These are phyloP conservation scores for Ellobius talpinus DNA, from an alignment of 2,113 vertebrate genomes.

Conservation along the genomic window DNA sequence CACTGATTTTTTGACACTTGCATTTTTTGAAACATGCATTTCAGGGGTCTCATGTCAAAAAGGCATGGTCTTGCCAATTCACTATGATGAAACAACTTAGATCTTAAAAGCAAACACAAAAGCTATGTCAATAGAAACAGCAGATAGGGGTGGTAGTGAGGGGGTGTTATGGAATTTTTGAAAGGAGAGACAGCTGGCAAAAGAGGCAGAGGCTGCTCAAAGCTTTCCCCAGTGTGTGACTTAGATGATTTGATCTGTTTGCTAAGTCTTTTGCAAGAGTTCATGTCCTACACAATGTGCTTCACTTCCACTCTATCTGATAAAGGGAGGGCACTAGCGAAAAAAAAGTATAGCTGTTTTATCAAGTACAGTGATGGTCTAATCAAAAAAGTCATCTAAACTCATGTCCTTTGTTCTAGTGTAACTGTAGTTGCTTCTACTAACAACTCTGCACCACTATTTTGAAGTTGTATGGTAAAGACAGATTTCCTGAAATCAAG, in stretches of 20 bases:
- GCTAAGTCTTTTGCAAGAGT: slow-evolving; percentile 36
- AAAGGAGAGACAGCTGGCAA: neutral
- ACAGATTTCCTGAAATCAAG: neutral
- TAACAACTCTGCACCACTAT: neutral
- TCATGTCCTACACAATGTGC: slow-evolving; percentile 1
- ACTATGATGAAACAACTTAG: slow-evolving; percentile 58
- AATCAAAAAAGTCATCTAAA: slow-evolving; percentile 37
- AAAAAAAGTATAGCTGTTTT: slow-evolving; percentile 25
- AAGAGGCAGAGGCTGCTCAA: neutral
- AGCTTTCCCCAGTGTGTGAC: slow-evolving; percentile 13
- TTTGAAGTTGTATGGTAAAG: neutral
- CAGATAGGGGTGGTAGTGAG: neutral
- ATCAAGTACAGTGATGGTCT: neutral
- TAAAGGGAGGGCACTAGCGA: neutral
- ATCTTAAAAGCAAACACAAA: slow-evolving; percentile 55
- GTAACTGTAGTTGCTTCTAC: slow-evolving; percentile 3
- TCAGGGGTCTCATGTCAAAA: slow-evolving; percentile 12
- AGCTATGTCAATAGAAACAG: slow-evolving; percentile 42
- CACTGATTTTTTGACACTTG: neutral
- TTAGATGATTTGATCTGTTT: slow-evolving; percentile 33
- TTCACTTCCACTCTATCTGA: neutral
- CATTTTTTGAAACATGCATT: neutral
- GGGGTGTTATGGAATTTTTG: neutral
- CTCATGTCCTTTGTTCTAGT: neutral
- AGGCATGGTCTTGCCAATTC: slow-evolving; percentile 43